Percentiles rank a stretch among this genome's conserved stretches.
Evolutionary conservation across 2,888 invertebrate species (phyloP).

Genomic region (Lithophane leautieri): DNA sequence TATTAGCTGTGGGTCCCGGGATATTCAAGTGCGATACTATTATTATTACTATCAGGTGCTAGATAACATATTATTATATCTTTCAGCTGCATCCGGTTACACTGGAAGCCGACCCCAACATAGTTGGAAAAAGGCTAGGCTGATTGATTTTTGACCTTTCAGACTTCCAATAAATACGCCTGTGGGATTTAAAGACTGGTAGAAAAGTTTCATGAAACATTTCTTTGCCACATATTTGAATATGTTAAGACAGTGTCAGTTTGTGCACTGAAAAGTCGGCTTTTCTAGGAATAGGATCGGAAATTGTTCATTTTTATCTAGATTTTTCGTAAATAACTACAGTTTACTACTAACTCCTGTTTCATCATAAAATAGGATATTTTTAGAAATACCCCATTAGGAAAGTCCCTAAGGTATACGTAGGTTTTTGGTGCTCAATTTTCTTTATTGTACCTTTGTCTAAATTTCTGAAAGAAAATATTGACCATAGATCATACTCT

Average conservation of each 20-base stretch:
- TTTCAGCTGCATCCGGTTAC: too few relatives aligned
- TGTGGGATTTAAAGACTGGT: too few relatives aligned
- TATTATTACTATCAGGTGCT: slow-evolving; percentile 11
- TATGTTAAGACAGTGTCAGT: too few relatives aligned
- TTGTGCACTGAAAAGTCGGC: too few relatives aligned
- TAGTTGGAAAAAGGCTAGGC: too few relatives aligned
- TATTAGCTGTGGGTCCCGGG: slow-evolving; percentile 42
- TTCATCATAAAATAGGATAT: background rate
- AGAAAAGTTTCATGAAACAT: too few relatives aligned
- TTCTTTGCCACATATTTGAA: too few relatives aligned
- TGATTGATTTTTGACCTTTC: too few relatives aligned
- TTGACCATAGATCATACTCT: background rate
- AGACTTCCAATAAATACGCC: background rate
- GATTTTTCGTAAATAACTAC: background rate
- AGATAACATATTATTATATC: background rate
- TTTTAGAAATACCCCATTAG: too few relatives aligned
- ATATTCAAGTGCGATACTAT: background rate
- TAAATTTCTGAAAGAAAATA: background rate
- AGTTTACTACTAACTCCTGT: background rate
- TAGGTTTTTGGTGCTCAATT: background rate
- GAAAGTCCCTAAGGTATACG: too few relatives aligned
- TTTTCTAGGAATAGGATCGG: too few relatives aligned
- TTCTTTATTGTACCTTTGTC: background rate
- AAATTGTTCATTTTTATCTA: background rate
- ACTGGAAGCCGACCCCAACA: too few relatives aligned